These are phyloP conservation scores for Arion vulgaris DNA, from an alignment of 1,140 invertebrate species.

Conservation along the genomic window DNA sequence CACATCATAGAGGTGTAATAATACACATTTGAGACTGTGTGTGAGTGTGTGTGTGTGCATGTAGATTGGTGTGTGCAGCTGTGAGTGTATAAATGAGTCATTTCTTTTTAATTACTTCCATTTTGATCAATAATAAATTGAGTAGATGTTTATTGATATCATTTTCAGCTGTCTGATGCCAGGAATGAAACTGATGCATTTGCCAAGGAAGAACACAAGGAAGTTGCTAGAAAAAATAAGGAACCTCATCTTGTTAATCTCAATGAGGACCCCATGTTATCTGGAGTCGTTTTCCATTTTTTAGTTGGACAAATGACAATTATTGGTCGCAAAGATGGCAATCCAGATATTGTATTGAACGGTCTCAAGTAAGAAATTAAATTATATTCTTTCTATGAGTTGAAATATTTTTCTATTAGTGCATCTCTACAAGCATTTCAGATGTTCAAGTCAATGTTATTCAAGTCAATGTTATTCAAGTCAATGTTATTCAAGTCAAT, in stretches of 20 bases:
- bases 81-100: too few relatives aligned
- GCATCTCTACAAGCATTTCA: too few relatives aligned
- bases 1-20: too few relatives aligned
- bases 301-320: conserved; percentile 61
- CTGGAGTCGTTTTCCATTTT: conserved; percentile 71
- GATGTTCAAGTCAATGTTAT: too few relatives aligned
- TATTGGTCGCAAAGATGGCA: conserved; percentile 70
- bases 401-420: too few relatives aligned
- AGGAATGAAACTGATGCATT: conserved; percentile 57
- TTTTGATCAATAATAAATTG: too few relatives aligned
- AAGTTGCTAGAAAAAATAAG: conserved; percentile 54
- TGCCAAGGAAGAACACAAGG: conserved; percentile 40
- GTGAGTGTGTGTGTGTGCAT: too few relatives aligned
- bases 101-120: too few relatives aligned
- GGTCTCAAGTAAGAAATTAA: conserved; percentile 65
- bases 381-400: not conserved
- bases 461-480: too few relatives aligned
- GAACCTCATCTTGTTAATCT: conserved; percentile 70
- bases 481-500: too few relatives aligned
- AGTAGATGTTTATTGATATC: not conserved
- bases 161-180: conserved; percentile 58
- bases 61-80: too few relatives aligned
- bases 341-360: conserved; percentile 68
- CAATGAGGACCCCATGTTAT: conserved; percentile 73
- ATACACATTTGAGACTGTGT: too few relatives aligned